Conservation (phyloP, 2,113 vertebrate species). For the Oreocharis arfaki region DNA sequence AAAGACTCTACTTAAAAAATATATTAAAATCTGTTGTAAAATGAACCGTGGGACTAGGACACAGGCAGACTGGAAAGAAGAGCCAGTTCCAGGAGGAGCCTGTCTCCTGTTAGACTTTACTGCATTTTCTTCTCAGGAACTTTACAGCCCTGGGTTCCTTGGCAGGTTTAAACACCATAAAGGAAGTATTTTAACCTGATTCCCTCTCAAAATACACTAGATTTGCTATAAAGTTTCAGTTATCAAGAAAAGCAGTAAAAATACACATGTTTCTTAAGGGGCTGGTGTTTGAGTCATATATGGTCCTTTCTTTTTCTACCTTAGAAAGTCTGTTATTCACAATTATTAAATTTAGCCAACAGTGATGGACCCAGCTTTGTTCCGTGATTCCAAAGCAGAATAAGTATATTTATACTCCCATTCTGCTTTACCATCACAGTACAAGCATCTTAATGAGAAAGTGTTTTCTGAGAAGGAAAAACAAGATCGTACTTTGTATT, state of each 20-base stretch:
- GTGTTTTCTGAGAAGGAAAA: background rate
- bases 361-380: background rate
- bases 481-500: background rate
- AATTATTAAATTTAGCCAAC: background rate
- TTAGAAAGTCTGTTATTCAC: background rate
- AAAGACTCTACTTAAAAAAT: background rate
- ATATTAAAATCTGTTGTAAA: background rate
- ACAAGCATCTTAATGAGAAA: background rate
- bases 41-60: too few species aligned
- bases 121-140: background rate
- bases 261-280: accelerated
- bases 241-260: background rate
- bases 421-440: background rate
- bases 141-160: background rate
- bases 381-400: background rate
- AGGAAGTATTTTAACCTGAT: background rate
- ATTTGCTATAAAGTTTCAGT: background rate
- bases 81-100: background rate
- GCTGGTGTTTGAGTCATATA: background rate
- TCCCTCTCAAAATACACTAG: background rate
- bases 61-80: background rate
- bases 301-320: background rate
- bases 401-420: background rate
- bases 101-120: background rate
- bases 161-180: background rate